Percentiles rank a stretch among this genome's conserved stretches.
These are phyloP conservation scores for Oryzias woworae DNA, from an alignment of 2,113 vertebrate genomes.

Conservation along the genomic window DNA sequence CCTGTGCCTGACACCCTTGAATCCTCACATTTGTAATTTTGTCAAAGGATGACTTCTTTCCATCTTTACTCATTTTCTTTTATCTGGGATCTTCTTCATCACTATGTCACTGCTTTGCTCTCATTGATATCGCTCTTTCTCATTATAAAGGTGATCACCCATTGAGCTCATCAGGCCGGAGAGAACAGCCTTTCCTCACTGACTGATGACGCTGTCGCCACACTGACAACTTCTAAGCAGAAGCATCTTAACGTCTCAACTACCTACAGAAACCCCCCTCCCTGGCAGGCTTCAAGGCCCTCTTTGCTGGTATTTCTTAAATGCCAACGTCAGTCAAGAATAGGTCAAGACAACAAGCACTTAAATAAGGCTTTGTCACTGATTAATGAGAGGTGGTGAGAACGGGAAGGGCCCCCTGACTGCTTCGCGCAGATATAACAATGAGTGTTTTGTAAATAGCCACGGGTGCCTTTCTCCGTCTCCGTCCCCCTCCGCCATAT, in stretches of 20 bases:
- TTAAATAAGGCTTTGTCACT: slow-evolving; percentile 76
- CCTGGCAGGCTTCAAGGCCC: slow-evolving; percentile 35
- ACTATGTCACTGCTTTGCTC: slow-evolving; percentile 27
- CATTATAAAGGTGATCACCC: slow-evolving; percentile 71
- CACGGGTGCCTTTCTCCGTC: slow-evolving; percentile 52
- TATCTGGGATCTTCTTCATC: slow-evolving; percentile 44
- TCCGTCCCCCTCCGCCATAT: slow-evolving; percentile 21
- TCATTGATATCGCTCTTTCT: slow-evolving; percentile 34
- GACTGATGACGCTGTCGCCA: slow-evolving; percentile 61
- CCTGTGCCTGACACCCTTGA: background rate
- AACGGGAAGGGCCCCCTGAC: slow-evolving; percentile 61
- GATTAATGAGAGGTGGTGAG: slow-evolving; percentile 75
- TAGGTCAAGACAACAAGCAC: slow-evolving; percentile 77
- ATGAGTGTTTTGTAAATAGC: slow-evolving; percentile 76
- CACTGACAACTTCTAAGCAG: slow-evolving; percentile 61
- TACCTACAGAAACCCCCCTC: slow-evolving; percentile 27
- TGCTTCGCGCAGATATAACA: slow-evolving; percentile 71
- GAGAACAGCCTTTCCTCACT: slow-evolving; percentile 44
- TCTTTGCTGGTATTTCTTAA: slow-evolving; percentile 76
- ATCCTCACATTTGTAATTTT: background rate
- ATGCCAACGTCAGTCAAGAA: slow-evolving; percentile 76
- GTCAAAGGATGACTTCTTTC: slow-evolving; percentile 25
- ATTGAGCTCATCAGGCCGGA: slow-evolving; percentile 65
- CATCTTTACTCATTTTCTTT: slow-evolving; percentile 33
- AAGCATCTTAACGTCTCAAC: slow-evolving; percentile 62